Evolutionary conservation across 2,888 invertebrate species (phyloP).

Genomic region (Pollenia amentaria): DNA sequence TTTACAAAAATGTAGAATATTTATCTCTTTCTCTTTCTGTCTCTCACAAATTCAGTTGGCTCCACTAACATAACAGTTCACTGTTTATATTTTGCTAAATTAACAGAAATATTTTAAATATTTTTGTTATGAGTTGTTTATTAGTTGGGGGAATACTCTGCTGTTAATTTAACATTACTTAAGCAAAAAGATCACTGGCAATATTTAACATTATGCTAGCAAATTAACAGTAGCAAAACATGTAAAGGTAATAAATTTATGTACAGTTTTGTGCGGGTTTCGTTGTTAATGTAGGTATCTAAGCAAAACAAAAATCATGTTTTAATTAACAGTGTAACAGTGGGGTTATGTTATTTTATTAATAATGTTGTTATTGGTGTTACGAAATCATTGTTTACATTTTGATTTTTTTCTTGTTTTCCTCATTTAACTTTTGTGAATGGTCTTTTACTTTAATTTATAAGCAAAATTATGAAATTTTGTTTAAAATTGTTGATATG

Average conservation of each 20-base stretch:
- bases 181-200: conserved; percentile 13
- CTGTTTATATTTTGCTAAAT: conserved; percentile 33
- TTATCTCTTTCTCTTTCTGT: conserved; percentile 34
- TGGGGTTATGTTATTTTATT: conserved; percentile 7
- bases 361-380: conserved; percentile 20
- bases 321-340: conserved; percentile 45
- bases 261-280: conserved; percentile 44
- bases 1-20: conserved; percentile 74
- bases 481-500: no score
- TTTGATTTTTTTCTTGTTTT: conserved; percentile 2
- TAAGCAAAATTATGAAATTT: conserved; percentile 32
- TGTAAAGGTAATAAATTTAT: conserved; percentile 6
- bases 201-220: conserved; percentile 40
- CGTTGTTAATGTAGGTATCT: neutral
- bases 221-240: conserved; percentile 23
- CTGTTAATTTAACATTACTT: conserved; percentile 57
- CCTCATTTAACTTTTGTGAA: neutral
- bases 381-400: conserved; percentile 61
- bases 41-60: conserved; percentile 28
- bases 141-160: conserved; percentile 64
- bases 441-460: conserved; percentile 23
- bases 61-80: conserved; percentile 53
- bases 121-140: conserved; percentile 75
- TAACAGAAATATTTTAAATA: conserved; percentile 76
- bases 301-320: neutral